Base-by-base conservation (phyloP, 2,888 invertebrate species). In the Drosophila hamatofila region DNA sequence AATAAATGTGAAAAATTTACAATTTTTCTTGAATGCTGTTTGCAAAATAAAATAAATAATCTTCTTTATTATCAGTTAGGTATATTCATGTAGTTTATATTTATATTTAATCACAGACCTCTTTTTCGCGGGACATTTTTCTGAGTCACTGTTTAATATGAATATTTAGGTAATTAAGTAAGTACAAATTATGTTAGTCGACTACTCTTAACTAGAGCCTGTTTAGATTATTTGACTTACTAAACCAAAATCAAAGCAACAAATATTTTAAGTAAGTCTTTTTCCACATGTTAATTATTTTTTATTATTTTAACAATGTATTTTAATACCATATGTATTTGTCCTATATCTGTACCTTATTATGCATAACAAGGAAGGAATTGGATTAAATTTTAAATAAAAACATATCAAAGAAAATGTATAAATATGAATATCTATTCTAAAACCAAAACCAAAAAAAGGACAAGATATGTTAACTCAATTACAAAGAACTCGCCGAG, bases 371-470 rank as follows among this genome's bases (percentile, higher is more conserved):
- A 48, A 30, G 16, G 6, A 39, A 75, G 89, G 89, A 86, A 88
- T 83, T 88, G 83, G 83, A 88, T 80, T 70, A 54, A 71, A 71
- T 72, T 79, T 83, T 33, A 35, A 35, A 16, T 77, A 75, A 82
- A 64, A 84, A 89, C 88, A 86, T 89, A 86, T 89, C 85, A 85
- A 81, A 77, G 68, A 72, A 25, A 65, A 65, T 46, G 1, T n/a
- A n/a, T 25, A 48, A 44, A 48, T 54, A 49, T n/a, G n/a, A n/a
- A n/a, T 41, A 70, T 41, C 21, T 49, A 59, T 48, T 48, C 1
- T 9, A 16, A 16, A 3, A 8, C 2, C 9, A 16, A 25, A 25
- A 25, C 8, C 30, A 59, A 59, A 56, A 56, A 68, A 68, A 62
- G 59, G 62, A 75, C 60, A 77, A 75, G 78, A 70, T 78, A 72